Conservation (phyloP, 2,888 invertebrate genomes). For the Norana najaformis region DNA sequence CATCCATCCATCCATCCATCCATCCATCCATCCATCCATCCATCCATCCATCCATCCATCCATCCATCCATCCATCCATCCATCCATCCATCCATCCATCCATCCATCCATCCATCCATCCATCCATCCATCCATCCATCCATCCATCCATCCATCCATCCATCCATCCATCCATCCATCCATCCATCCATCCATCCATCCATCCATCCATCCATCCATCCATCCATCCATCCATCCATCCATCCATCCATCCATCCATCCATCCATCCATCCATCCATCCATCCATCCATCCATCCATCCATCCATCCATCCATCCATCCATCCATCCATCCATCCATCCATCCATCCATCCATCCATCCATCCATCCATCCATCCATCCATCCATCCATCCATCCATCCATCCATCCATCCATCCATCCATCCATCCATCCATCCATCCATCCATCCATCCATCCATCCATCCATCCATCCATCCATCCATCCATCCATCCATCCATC, state of each 20-base stretch:
- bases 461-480: not conserved
- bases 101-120: not conserved
- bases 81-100: not conserved
- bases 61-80: not conserved
- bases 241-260: not conserved
- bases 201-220: not conserved
- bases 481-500: not conserved
- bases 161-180: not conserved
- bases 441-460: not conserved
- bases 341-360: not conserved
- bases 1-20: no score
- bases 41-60: not conserved
- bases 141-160: accelerated
- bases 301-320: not conserved
- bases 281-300: not conserved
- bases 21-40: not conserved
- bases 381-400: not conserved
- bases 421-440: not conserved
- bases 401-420: not conserved
- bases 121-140: not conserved
- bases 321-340: not conserved
- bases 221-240: not conserved
- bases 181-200: not conserved
- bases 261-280: not conserved
- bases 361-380: accelerated